These are phyloP conservation scores for Pheosia tremula DNA, from an alignment of 2,888 invertebrate species.

Conservation along the genomic window DNA sequence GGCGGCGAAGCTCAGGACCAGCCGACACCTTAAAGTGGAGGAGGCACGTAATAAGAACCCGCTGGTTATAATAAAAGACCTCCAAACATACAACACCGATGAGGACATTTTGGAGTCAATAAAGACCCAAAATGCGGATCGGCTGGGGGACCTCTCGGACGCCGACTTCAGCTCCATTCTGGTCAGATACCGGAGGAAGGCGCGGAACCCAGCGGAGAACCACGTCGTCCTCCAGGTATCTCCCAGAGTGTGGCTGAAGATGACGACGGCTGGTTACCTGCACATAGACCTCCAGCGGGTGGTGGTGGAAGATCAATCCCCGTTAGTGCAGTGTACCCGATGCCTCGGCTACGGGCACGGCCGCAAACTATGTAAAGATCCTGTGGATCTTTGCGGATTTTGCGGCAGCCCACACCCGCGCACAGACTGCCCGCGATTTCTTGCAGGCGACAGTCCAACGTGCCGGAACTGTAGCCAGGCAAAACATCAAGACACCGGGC, in stretches of 20 bases:
- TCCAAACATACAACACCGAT: constrained; percentile 10
- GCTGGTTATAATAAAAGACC: constrained; percentile 2
- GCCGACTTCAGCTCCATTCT: constrained; percentile 1
- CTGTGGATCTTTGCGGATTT: no score
- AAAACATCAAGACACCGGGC: no score
- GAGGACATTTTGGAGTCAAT: constrained; percentile 11
- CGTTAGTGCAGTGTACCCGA: no score
- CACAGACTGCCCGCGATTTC: no score
- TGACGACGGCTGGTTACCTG: background rate
- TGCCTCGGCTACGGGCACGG: no score
- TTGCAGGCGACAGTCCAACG: no score
- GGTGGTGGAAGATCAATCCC: background rate
- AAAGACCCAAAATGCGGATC: constrained; percentile 10
- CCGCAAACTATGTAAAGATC: no score
- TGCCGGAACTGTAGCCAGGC: no score
- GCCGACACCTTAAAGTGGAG: no score
- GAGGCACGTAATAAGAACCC: background rate
- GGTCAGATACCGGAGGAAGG: constrained; percentile 10
- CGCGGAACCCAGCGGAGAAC: constrained; percentile 14
- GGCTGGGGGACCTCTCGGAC: background rate
- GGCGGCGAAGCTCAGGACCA: no score
- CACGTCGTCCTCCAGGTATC: constrained; percentile 18
- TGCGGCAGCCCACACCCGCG: no score
- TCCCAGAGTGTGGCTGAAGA: constrained; percentile 10
- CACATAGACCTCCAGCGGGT: background rate